phyloP scores from a whole-genome alignment of 2,797 vertebrate species.

The Pseudochaenichthys georgianus region DNA sequence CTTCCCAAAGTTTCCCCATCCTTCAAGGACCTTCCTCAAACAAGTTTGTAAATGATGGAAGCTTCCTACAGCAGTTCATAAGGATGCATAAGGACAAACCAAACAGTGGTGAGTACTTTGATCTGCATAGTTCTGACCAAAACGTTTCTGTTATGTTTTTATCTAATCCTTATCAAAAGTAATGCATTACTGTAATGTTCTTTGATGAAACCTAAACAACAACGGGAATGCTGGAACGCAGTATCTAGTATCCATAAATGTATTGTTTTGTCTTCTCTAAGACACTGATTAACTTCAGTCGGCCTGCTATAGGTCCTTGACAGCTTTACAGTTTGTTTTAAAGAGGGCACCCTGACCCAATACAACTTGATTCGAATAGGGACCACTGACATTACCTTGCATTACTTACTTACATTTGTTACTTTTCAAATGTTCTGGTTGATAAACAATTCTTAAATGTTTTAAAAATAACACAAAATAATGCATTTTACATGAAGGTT shows the following conservation, averaged over 20 bases:
- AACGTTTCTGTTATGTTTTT: background rate
- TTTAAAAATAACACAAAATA: background rate
- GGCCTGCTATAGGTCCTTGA: background rate
- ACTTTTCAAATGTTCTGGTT: background rate
- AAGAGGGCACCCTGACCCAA: background rate
- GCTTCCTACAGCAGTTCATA: constrained; percentile 98
- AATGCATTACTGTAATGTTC: background rate
- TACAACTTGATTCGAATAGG: background rate
- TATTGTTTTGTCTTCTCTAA: background rate
- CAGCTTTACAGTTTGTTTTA: background rate
- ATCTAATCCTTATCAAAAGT: background rate
- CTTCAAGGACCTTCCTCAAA: constrained; percentile 85
- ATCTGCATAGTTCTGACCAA: constrained; percentile 1
- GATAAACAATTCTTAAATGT: background rate
- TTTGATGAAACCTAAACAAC: background rate
- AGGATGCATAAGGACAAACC: constrained; percentile 94
- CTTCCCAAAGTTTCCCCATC: constrained; percentile 68
- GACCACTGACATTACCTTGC: background rate
- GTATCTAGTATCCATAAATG: background rate
- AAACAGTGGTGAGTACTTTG: constrained; percentile 70
- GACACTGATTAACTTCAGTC: background rate
- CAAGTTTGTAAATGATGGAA: constrained; percentile 97
- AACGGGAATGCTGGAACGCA: background rate
- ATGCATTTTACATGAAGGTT: background rate
- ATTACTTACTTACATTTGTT: background rate